phyloP scores from a whole-genome alignment of 2,113 vertebrate genomes.

The Cygnus atratus region DNA sequence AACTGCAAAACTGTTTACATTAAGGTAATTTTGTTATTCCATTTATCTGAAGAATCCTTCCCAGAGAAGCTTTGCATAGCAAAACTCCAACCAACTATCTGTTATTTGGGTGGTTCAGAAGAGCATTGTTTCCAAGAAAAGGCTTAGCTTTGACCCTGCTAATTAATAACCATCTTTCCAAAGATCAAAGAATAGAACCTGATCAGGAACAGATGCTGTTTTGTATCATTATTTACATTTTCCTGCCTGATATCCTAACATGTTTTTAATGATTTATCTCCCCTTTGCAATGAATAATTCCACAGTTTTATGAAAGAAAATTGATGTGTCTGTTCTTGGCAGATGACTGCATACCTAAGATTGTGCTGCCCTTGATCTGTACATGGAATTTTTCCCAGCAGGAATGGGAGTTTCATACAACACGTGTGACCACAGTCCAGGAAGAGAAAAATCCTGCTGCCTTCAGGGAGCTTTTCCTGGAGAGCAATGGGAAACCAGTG shows the following conservation, averaged over 20 bases:
- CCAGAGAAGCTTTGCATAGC: constrained; percentile 2
- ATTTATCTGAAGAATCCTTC: constrained; percentile 32
- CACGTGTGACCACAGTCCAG: background rate
- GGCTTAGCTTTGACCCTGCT: constrained; percentile 34
- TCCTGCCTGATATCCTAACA: constrained; percentile 51
- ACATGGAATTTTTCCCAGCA: background rate
- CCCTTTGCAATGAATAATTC: constrained; percentile 14
- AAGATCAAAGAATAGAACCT: constrained; percentile 69
- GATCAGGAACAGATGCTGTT: constrained; percentile 57
- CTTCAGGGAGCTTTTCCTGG: background rate
- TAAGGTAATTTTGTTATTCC: background rate
- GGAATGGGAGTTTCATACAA: background rate
- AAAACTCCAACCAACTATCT: constrained; percentile 14
- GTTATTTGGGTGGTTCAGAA: constrained; percentile 35
- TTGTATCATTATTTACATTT: constrained; percentile 53
- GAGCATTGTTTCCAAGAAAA: constrained; percentile 23
- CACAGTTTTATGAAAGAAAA: constrained; percentile 34
- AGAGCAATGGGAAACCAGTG: background rate
- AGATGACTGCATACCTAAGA: constrained; percentile 17
- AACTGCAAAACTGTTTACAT: background rate
- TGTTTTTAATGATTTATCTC: constrained; percentile 61
- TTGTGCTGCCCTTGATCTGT: background rate
- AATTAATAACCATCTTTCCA: constrained; percentile 52
- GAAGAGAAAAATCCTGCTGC: background rate
- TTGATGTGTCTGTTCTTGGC: constrained; percentile 2